These are phyloP conservation scores for Nemapogon koenigi DNA, from an alignment of 2,888 invertebrate genomes.

Conservation along the genomic window DNA sequence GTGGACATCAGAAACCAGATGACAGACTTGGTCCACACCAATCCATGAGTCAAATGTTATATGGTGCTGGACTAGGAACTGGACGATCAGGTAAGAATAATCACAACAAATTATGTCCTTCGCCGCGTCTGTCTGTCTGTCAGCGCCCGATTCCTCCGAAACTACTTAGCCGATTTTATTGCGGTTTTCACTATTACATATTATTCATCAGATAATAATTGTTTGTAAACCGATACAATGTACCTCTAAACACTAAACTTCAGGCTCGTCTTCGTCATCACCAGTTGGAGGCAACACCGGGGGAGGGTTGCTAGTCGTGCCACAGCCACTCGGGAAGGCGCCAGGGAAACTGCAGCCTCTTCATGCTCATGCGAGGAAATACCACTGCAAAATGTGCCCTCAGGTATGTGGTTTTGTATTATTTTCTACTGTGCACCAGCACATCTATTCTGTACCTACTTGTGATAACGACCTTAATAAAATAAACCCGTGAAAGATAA, in stretches of 20 bases:
- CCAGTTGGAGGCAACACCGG: conserved; percentile 49
- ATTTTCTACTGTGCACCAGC: too few species aligned
- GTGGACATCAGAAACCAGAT: conserved; percentile 57
- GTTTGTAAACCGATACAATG: neutral
- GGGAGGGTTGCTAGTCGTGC: conserved; percentile 78
- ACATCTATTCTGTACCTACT: too few species aligned
- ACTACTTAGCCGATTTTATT: neutral
- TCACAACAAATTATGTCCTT: too few species aligned
- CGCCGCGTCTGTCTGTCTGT: too few species aligned
- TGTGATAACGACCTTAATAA: too few species aligned
- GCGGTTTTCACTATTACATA: neutral
- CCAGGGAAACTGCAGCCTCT: conserved; percentile 50
- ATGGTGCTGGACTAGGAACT: conserved; percentile 53
- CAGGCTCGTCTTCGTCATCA: conserved; percentile 58
- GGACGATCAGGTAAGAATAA: conserved; percentile 55
- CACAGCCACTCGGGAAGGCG: conserved; percentile 80
- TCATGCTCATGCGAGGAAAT: conserved; percentile 72
- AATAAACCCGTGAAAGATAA: too few species aligned
- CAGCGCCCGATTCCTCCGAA: neutral
- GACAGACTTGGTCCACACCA: conserved; percentile 55
- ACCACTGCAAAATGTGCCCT: conserved; percentile 96
- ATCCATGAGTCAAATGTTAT: conserved; percentile 62
- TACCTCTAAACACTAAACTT: conserved; percentile 16
- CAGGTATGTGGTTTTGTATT: conserved; percentile 76
- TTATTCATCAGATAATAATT: too few species aligned